phyloP scores from a whole-genome alignment of 2,888 invertebrate species.

The Lysandra coridon region DNA sequence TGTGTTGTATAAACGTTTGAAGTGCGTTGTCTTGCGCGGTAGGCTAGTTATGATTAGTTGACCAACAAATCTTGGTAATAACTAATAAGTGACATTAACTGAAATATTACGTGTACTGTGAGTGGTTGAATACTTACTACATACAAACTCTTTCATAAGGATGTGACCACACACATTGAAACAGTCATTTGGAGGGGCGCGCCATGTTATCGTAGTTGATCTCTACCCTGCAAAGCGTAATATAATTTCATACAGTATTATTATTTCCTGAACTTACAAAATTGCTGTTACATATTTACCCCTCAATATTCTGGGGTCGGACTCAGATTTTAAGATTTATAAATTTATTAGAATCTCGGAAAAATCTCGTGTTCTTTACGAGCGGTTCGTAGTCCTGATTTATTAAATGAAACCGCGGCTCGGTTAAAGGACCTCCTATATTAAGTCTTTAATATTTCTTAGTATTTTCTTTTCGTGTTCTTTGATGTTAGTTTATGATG shows the following conservation, averaged over 20 bases:
- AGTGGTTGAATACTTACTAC: too few species aligned
- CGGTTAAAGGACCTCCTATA: conserved; percentile 3
- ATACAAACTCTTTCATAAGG: too few species aligned
- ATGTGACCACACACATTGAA: too few species aligned
- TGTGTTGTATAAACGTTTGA: too few species aligned
- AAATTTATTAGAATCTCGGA: conserved; percentile 10
- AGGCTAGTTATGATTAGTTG: too few species aligned
- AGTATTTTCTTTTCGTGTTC: not conserved
- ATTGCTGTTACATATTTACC: not conserved
- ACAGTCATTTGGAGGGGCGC: too few species aligned
- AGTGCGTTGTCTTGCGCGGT: too few species aligned
- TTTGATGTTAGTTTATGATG: not conserved
- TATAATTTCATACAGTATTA: not conserved
- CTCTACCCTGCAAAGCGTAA: not conserved
- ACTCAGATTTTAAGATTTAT: conserved; percentile 11
- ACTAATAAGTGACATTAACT: too few species aligned
- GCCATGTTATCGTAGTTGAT: too few species aligned
- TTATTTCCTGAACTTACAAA: not conserved
- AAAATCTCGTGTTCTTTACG: conserved; percentile 15
- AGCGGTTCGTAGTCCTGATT: conserved; percentile 3
- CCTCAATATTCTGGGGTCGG: not conserved
- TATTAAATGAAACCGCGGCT: not conserved
- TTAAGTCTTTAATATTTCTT: conserved; percentile 11
- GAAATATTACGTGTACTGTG: too few species aligned
- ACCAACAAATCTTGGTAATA: too few species aligned